A percentile compares a stretch with the other conserved stretches of the same genome.
Evolutionary conservation across 2,113 vertebrate species (phyloP).

Genomic region (Tautogolabrus adspersus): DNA sequence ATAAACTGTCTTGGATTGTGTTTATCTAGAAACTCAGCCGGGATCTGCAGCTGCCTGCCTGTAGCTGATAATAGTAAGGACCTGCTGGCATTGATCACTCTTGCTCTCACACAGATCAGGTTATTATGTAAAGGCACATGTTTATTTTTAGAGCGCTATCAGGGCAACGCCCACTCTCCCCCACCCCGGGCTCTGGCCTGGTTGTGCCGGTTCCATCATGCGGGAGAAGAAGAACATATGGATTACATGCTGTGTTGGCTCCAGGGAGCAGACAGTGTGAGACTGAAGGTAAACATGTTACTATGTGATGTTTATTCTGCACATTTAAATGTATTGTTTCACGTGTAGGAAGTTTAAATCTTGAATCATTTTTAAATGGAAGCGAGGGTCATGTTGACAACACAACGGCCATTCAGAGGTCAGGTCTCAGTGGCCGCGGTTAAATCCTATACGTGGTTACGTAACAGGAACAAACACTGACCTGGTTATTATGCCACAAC

Average conservation of each 20-base stretch:
- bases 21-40: neutral
- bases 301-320: neutral
- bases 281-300: neutral
- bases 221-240: conserved; percentile 47
- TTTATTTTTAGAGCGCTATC: conserved; percentile 69
- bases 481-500: conserved; percentile 32
- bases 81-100: conserved; percentile 55
- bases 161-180: conserved; percentile 53
- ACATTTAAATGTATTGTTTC: no score
- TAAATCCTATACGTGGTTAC: conserved; percentile 44
- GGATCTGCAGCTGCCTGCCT: conserved; percentile 3
- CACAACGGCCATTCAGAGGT: conserved; percentile 34
- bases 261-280: neutral
- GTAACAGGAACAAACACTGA: conserved; percentile 41
- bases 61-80: conserved; percentile 37
- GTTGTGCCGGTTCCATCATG: conserved; percentile 33
- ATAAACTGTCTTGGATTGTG: neutral
- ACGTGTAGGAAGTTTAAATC: neutral
- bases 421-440: conserved; percentile 43
- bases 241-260: conserved; percentile 28
- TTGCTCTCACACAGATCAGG: conserved; percentile 30
- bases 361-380: neutral
- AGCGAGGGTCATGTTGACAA: conserved; percentile 8
- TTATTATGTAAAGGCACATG: conserved; percentile 66
- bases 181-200: conserved; percentile 29